Evolutionary conservation across 2,113 vertebrate genomes (phyloP), one percentile per base, ranked within the genome.

Genomic region (Nycticebus coucang): DNA sequence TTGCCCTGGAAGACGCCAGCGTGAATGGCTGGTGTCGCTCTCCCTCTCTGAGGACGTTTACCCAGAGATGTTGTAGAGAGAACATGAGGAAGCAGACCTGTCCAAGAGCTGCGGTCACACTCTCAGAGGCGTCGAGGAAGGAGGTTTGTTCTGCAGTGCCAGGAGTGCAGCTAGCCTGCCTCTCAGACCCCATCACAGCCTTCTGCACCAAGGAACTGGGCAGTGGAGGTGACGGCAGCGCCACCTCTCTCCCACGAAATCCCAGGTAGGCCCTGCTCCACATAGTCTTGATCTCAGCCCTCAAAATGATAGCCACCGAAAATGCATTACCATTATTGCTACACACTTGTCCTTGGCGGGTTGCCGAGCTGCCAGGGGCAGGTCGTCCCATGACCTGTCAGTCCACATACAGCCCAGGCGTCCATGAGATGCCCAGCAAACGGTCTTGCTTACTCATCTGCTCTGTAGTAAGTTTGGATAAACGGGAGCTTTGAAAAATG

Each of bases 181-280:
- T 35, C 22, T 71, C 35, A 8, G 85, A 28, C 33, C 15, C 14
- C 8, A 60, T n/a, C 72, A 13, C 24, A 19, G n/a, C 41, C 30
- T 59, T 85, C 57, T 66, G 41, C 87, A 50, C 0, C 35, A 41
- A 74, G 35, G 13, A 5, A 1, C 5, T 3, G 18, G 87, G 30
- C 30, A 7, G 74, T 0, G 10, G 50, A 35, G 35, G 74, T 0
- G 1, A 59, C 0, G 2, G 83, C 4, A 0, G 24, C 11, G 0
- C 55, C 11, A 0, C 35, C n/a, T 37, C 33, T 41, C n/a, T 41
- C 77, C 68, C 12, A 1, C 2, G 18, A 19, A 50, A 37, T 37
- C n/a, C 12, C 0, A 41, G 82, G 35, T n/a, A 28, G n/a, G n/a
- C 55, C 91, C 41, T 53, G 33, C 72, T n/a, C 68, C 87, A 55